phyloP scores from a whole-genome alignment of 2,888 invertebrate genomes.

The Drosophila pseudotalamancana region DNA sequence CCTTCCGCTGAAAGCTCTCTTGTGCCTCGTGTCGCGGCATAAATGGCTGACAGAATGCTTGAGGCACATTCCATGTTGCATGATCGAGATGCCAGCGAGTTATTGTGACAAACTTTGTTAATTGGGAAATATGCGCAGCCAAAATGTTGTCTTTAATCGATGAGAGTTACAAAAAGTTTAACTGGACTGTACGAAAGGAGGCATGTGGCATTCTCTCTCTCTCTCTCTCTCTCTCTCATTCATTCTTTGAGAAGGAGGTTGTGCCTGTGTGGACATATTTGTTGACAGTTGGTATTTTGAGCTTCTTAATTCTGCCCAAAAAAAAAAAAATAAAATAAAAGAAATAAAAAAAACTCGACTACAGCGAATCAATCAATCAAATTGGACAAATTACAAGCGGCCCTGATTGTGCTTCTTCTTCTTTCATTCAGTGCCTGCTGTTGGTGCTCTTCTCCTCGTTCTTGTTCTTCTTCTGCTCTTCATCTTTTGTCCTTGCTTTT shows the following conservation, averaged over 20 bases:
- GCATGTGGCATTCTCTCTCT: not conserved
- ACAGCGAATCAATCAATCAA: slow-evolving; percentile 36
- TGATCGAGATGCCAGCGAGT: slow-evolving; percentile 68
- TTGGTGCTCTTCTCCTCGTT: not conserved
- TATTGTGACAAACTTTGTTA: slow-evolving; percentile 80
- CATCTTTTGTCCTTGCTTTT: not conserved
- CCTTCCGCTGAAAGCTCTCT: not conserved
- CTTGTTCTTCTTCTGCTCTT: not conserved
- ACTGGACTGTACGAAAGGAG: not conserved
- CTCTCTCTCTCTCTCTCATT: not conserved
- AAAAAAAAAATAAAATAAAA: no score
- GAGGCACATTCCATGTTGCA: slow-evolving; percentile 68
- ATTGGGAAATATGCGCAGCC: slow-evolving; percentile 70
- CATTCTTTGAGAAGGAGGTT: no score
- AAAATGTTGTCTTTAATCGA: slow-evolving; percentile 45
- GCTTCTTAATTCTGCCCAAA: slow-evolving; percentile 29
- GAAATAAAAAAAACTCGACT: no score
- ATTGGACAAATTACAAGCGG: slow-evolving; percentile 36
- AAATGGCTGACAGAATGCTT: slow-evolving; percentile 67
- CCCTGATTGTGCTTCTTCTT: slow-evolving; percentile 16
- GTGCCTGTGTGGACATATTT: slow-evolving; percentile 17
- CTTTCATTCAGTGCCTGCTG: not conserved
- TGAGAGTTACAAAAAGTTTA: not conserved
- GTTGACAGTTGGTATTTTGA: slow-evolving; percentile 22
- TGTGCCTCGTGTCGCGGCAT: slow-evolving; percentile 46